A percentile compares a stretch with the other conserved stretches of the same genome.
Evolutionary conservation across 2,888 invertebrate species (phyloP).

Genomic region (Yponomeuta sedellus): DNA sequence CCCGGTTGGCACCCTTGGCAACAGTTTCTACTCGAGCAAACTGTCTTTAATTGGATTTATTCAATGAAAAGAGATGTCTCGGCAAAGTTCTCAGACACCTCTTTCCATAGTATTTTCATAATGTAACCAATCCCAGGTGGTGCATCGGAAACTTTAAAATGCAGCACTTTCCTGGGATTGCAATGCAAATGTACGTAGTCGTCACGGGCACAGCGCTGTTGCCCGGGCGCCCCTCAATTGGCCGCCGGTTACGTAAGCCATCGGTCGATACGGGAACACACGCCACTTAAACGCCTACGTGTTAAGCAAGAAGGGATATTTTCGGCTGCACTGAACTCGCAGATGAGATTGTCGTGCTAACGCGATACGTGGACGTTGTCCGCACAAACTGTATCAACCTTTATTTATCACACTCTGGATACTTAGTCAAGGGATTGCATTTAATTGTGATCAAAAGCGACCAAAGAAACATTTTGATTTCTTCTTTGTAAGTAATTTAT

Average conservation of each 20-base stretch:
- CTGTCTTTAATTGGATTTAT: background rate
- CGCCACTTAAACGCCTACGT: background rate
- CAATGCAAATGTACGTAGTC: conserved; percentile 27
- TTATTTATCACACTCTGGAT: background rate
- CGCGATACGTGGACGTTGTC: background rate
- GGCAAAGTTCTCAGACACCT: no score
- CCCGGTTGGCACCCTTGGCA: no score
- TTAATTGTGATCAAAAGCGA: no score
- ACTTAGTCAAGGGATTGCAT: background rate
- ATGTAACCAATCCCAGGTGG: conserved; percentile 8
- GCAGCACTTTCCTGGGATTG: conserved; percentile 19
- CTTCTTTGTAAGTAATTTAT: no score
- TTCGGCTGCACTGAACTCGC: background rate
- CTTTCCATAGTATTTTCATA: background rate
- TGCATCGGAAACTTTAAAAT: conserved; percentile 9
- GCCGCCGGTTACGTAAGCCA: conserved; percentile 4
- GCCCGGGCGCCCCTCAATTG: conserved; percentile 2
- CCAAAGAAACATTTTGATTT: no score
- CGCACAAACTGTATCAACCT: background rate
- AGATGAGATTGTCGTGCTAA: background rate
- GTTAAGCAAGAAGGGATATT: background rate
- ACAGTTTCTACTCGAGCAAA: no score
- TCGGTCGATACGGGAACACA: conserved; percentile 6
- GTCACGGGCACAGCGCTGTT: background rate
- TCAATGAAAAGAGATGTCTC: background rate